Evolutionary conservation across 2,888 invertebrate genomes (phyloP).

Genomic region (Tortricodes alternella): DNA sequence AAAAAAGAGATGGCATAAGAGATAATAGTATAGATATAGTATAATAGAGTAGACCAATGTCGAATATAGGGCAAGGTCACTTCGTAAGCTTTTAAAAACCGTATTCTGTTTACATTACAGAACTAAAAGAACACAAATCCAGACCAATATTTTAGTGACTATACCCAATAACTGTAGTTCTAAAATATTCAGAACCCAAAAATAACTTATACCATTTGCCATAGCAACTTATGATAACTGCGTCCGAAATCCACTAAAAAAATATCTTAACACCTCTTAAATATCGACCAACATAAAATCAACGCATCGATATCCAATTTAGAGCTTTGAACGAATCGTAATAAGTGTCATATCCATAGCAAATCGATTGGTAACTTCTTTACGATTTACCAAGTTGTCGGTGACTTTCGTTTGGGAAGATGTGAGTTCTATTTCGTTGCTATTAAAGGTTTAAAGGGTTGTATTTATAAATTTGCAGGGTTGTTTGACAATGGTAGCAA

Average conservation of each 20-base stretch:
- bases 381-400: constrained; percentile 33
- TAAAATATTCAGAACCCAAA: constrained; percentile 32
- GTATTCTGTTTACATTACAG: no score
- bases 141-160: no score
- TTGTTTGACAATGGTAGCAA: constrained; percentile 40
- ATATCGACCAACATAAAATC: constrained; percentile 9
- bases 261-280: constrained; percentile 35
- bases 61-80: no score
- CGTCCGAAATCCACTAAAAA: constrained; percentile 36
- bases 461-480: not conserved
- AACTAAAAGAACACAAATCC: no score
- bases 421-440: not conserved
- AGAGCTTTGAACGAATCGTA: constrained; percentile 22
- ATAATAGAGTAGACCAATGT: no score
- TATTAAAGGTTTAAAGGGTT: not conserved
- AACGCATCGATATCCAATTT: not conserved
- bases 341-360: constrained; percentile 31
- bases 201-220: constrained; percentile 31
- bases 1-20: no score
- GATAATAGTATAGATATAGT: no score
- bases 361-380: constrained; percentile 37
- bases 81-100: no score
- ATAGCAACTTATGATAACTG: constrained; percentile 31
- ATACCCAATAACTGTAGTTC: not conserved
- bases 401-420: not conserved